These are phyloP conservation scores for Coilia nasus DNA, from an alignment of 2,797 vertebrate species.

Conservation along the genomic window DNA sequence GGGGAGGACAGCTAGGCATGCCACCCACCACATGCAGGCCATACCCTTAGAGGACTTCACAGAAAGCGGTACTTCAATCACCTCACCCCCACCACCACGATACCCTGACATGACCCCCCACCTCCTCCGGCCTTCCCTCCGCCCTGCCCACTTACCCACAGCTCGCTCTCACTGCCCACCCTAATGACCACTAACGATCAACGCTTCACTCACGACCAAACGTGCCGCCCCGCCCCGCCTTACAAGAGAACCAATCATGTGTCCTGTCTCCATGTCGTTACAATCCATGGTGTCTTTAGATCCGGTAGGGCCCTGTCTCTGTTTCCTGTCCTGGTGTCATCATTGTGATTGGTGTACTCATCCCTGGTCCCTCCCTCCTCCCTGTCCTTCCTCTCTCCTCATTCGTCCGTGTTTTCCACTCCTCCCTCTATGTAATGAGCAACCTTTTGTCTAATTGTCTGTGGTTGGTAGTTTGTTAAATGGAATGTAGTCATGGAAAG, in stretches of 20 bases:
- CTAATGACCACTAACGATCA: neutral
- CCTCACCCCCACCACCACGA: slow-evolving; percentile 67
- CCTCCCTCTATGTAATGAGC: neutral
- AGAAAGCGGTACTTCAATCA: slow-evolving; percentile 81
- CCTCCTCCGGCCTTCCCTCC: slow-evolving; percentile 42
- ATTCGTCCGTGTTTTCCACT: neutral
- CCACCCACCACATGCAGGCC: slow-evolving; percentile 72
- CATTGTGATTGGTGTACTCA: neutral
- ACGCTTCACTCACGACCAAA: slow-evolving; percentile 53
- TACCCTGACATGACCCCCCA: slow-evolving; percentile 42
- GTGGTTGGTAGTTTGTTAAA: slow-evolving; percentile 56
- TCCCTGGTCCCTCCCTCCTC: neutral
- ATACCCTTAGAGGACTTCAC: slow-evolving; percentile 84
- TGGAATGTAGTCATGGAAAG: slow-evolving; percentile 55
- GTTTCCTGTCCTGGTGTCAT: neutral
- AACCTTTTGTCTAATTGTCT: neutral
- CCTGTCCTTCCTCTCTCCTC: neutral
- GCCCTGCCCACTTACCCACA: slow-evolving; percentile 48
- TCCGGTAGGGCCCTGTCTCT: neutral
- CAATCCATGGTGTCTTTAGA: neutral
- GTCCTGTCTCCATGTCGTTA: neutral
- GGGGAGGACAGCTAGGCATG: slow-evolving; percentile 82
- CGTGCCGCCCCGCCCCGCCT: slow-evolving; percentile 25
- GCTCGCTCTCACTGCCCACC: neutral
- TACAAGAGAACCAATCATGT: neutral